These are phyloP conservation scores for Telenomus remus DNA, from an alignment of 1,140 invertebrate species.

Conservation along the genomic window DNA sequence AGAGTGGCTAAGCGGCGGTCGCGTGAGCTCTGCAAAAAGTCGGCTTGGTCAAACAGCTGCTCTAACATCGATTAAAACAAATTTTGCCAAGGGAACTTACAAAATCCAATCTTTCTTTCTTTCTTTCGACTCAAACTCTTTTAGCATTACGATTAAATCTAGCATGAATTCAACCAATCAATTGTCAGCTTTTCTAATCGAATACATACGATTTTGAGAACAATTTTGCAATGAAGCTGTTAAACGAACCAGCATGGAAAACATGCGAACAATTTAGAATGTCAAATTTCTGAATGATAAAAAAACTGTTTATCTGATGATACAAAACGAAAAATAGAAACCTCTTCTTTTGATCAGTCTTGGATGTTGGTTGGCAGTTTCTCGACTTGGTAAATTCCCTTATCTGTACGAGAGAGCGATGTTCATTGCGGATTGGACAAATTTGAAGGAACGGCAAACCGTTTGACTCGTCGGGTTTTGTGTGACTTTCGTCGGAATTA, in stretches of 20 bases:
- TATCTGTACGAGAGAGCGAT: slow-evolving; percentile 65
- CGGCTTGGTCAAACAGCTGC: slow-evolving; percentile 41
- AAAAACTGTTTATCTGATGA: too few relatives aligned
- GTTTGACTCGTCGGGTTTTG: slow-evolving; percentile 53
- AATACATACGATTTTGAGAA: slow-evolving; percentile 42
- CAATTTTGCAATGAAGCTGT: slow-evolving; percentile 29
- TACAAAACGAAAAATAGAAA: slow-evolving; percentile 39
- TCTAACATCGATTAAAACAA: slow-evolving; percentile 41
- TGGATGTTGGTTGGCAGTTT: slow-evolving; percentile 52
- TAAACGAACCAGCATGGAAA: slow-evolving; percentile 4
- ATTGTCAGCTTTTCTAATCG: background rate
- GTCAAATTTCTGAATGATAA: too few relatives aligned
- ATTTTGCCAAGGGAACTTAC: slow-evolving; percentile 48
- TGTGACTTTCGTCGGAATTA: slow-evolving; percentile 47
- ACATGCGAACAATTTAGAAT: background rate
- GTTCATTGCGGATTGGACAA: slow-evolving; percentile 66
- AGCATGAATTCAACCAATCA: background rate
- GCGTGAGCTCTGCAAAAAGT: slow-evolving; percentile 44
- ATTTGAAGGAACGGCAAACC: slow-evolving; percentile 60
- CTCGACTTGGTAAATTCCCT: slow-evolving; percentile 67
- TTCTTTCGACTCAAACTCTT: background rate
- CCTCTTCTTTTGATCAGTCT: slow-evolving; percentile 57
- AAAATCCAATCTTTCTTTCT: background rate
- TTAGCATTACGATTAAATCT: slow-evolving; percentile 4
- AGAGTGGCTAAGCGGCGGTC: slow-evolving; percentile 47